Evolutionary conservation across 2,888 invertebrate species (phyloP), one percentile per base, ranked within the genome.

Genomic region (Rhagonycha lutea): DNA sequence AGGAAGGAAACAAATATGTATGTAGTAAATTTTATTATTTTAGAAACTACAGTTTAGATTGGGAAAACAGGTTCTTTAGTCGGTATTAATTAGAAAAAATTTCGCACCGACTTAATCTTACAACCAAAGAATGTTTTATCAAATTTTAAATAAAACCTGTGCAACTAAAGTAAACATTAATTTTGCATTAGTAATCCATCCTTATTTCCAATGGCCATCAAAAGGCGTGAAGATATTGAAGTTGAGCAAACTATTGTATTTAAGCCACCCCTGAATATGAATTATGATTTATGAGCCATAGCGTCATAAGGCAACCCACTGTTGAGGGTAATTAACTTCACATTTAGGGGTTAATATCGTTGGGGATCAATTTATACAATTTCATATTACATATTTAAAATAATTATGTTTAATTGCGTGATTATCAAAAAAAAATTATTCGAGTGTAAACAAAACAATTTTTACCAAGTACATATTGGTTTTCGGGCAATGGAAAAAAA

Each of bases 321-420:
- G 86, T 86, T 86, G 85, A 81, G 86, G 86, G 87, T 87, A 87
- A 87, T 87, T 87, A 87, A 86, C 86, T 86, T 84, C 84, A 82
- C 83, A 83, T 85, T 86, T 84, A 80, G 82, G 83, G 85, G 83
- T 77, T 68, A 69, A 73, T 70, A 69, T 47, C 47, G 32, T 47
- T 60, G 72, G 69, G 69, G 62, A 72, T 73, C 26, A 73, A 77
- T 75, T 75, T 74, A 72, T 73, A 71, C 70, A 74, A 74, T 75
- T 72, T 77, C 18, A 14, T 24, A 69, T 72, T 69, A 69, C 65
- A 72, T 65, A 72, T 67, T 61, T 63, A 29, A 72, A 61, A 75
- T 74, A 71, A 63, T 28, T 47, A 18, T 18, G 70, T 74, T 74
- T 24, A 65, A 65, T n/a, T 24, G 26, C 63, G 12, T 65, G 26